phyloP scores from a whole-genome alignment of 2,888 invertebrate species.

The Melipona beecheii region DNA sequence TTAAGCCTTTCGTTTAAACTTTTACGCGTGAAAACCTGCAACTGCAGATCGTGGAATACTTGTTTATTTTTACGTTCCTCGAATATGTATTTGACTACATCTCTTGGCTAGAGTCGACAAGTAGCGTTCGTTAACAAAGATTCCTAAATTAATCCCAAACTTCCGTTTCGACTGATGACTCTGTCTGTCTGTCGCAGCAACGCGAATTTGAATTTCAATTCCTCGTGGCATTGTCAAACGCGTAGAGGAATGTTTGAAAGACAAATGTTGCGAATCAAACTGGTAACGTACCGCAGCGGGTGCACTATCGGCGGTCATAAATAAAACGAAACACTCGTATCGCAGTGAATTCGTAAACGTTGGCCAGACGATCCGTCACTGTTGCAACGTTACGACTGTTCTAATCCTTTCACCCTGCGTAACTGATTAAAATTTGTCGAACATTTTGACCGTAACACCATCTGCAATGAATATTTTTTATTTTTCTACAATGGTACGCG shows the following conservation, averaged over 20 bases:
- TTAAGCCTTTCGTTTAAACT: slow-evolving; percentile 5
- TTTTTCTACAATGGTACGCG: no score
- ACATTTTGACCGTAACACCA: no score
- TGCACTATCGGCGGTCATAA: slow-evolving; percentile 1
- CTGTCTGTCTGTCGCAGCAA: background rate
- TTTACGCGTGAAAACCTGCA: background rate
- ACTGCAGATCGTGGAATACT: background rate
- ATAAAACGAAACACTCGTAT: slow-evolving; percentile 2
- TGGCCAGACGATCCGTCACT: background rate
- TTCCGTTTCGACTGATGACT: no score
- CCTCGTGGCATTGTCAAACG: background rate
- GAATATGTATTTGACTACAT: background rate
- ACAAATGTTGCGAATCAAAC: background rate
- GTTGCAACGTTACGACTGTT: background rate
- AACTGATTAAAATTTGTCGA: no score
- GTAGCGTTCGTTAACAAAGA: background rate
- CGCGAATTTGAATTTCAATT: background rate
- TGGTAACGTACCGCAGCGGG: background rate
- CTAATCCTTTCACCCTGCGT: no score
- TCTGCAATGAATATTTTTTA: no score
- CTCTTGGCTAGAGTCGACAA: background rate
- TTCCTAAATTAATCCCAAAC: background rate
- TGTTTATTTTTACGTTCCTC: background rate
- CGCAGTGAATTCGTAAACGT: background rate
- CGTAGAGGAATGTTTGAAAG: background rate